Percentiles rank a stretch among this genome's conserved stretches.
Conservation (phyloP, 2,888 invertebrate genomes). For the Mimumesa dahlbomi region DNA sequence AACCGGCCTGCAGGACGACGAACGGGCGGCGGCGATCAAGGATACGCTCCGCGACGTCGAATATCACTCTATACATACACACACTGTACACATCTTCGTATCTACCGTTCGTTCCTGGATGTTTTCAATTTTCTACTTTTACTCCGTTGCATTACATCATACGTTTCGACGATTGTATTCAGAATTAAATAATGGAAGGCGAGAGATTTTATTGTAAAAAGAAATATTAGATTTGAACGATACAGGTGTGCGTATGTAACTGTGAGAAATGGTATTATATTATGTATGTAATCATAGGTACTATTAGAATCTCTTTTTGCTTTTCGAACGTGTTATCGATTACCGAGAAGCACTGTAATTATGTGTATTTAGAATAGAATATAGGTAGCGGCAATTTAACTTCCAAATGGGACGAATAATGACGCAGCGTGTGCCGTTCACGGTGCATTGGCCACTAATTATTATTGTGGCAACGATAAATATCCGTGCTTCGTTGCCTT, state of each 20-base stretch:
- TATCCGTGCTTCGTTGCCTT: slow-evolving; percentile 24
- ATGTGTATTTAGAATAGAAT: slow-evolving; percentile 16
- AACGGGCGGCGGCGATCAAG: slow-evolving; percentile 62
- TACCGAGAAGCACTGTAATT: slow-evolving; percentile 3
- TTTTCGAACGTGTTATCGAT: slow-evolving; percentile 3
- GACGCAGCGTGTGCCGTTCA: slow-evolving; percentile 15
- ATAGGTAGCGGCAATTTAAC: slow-evolving; percentile 1
- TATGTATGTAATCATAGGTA: background rate
- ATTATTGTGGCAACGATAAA: slow-evolving; percentile 13
- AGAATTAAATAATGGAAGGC: too few relatives aligned
- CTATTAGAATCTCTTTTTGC: background rate
- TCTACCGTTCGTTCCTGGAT: background rate
- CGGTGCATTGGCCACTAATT: slow-evolving; percentile 48
- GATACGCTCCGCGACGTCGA: slow-evolving; percentile 52
- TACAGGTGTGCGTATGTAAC: too few relatives aligned
- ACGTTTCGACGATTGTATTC: too few relatives aligned
- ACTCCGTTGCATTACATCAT: too few relatives aligned
- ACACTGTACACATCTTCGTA: too few relatives aligned
- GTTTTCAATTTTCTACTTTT: background rate
- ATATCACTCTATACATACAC: too few relatives aligned
- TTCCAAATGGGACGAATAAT: slow-evolving; percentile 25
- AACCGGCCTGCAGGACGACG: slow-evolving; percentile 65
- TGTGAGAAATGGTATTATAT: background rate
- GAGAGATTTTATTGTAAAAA: too few relatives aligned
- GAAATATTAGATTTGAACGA: too few relatives aligned